Percentiles rank a stretch among this genome's conserved stretches.
These are phyloP conservation scores for Gouania willdenowi DNA, from an alignment of 2,797 vertebrate species.

Conservation along the genomic window DNA sequence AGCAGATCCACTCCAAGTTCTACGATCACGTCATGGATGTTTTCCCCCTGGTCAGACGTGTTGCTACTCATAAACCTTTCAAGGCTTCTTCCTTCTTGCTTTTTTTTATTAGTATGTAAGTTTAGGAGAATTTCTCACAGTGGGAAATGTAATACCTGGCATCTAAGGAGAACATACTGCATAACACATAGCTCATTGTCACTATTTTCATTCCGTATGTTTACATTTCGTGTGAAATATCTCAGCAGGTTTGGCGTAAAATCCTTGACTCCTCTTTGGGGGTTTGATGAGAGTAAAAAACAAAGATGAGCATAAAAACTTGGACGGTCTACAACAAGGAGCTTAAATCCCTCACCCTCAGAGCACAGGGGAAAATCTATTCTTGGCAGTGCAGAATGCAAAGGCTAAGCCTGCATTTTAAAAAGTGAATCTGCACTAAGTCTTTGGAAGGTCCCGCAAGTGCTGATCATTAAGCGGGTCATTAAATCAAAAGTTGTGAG, in stretches of 20 bases:
- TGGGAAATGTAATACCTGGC: constrained; percentile 35
- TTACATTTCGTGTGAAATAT: too few relatives aligned
- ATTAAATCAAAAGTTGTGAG: constrained; percentile 89
- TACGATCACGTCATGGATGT: constrained; percentile 53
- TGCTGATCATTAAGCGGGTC: constrained; percentile 86
- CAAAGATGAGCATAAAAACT: constrained; percentile 50
- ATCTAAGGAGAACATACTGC: too few relatives aligned
- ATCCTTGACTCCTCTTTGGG: constrained; percentile 37
- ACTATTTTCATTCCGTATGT: too few relatives aligned
- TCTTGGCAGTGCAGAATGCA: constrained; percentile 84
- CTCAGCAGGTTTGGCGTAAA: too few relatives aligned
- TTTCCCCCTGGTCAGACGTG: constrained; percentile 59
- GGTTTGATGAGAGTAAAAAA: constrained; percentile 32
- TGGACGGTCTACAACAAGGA: constrained; percentile 76
- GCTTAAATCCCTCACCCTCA: constrained; percentile 86
- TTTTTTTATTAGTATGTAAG: constrained; percentile 53
- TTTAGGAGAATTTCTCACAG: constrained; percentile 47
- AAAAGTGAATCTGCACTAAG: constrained; percentile 87
- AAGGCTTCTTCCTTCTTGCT: constrained; percentile 51
- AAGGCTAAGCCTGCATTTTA: constrained; percentile 90
- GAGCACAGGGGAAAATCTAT: constrained; percentile 88
- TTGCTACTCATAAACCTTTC: constrained; percentile 73
- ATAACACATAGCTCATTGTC: too few relatives aligned
- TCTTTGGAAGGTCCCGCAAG: constrained; percentile 86
- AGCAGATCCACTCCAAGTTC: constrained; percentile 47